phyloP scores from a whole-genome alignment of 1,140 invertebrate species.

The Calliphora vicina region DNA sequence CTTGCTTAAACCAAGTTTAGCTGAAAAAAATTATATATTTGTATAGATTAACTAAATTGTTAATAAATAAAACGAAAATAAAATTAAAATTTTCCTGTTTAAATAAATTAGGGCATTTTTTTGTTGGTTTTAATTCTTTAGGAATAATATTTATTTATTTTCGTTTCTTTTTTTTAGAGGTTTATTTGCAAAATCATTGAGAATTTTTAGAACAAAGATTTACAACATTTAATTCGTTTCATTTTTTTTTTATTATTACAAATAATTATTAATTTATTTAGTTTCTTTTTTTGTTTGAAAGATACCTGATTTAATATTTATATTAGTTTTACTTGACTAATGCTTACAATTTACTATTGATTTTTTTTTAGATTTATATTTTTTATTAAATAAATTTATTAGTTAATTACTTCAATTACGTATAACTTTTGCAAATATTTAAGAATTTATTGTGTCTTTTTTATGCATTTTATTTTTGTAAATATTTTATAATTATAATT shows the following conservation, averaged over 20 bases:
- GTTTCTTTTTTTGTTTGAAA: slow-evolving; percentile 15
- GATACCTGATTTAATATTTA: not conserved
- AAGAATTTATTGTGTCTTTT: not conserved
- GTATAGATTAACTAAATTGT: too few relatives aligned
- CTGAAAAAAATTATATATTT: too few relatives aligned
- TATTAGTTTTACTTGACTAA: slow-evolving; percentile 1
- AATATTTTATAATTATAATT: not conserved
- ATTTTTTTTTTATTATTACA: not conserved
- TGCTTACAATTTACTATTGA: slow-evolving; percentile 32
- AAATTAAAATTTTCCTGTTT: too few relatives aligned
- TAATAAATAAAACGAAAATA: too few relatives aligned
- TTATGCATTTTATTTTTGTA: not conserved
- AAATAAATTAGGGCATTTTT: too few relatives aligned
- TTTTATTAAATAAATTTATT: not conserved
- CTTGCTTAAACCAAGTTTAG: too few relatives aligned
- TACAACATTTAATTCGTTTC: not conserved
- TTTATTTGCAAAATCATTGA: not conserved
- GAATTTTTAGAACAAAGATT: not conserved
- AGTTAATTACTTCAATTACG: slow-evolving; percentile 24
- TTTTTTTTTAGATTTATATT: not conserved
- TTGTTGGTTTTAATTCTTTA: not conserved
- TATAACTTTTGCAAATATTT: slow-evolving; percentile 29
- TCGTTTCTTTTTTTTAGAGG: not conserved
- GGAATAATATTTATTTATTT: not conserved
- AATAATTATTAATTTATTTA: not conserved